These are phyloP conservation scores for Rafetus swinhoei DNA, from an alignment of 2,113 vertebrate species.

Conservation along the genomic window DNA sequence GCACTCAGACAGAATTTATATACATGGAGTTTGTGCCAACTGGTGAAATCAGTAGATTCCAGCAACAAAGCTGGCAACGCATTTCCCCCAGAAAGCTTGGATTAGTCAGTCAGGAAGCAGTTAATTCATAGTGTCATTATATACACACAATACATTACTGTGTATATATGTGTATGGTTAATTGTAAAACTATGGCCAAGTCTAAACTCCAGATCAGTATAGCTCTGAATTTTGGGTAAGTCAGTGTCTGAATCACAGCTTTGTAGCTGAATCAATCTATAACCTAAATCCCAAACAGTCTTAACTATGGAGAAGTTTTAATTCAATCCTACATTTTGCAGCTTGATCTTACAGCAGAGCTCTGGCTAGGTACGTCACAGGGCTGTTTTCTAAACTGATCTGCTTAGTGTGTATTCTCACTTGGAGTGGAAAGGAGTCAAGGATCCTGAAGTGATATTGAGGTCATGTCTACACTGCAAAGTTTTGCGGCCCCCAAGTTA, in stretches of 20 bases:
- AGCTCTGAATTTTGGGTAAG: neutral
- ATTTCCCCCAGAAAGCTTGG: neutral
- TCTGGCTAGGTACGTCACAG: neutral
- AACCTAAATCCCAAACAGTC: neutral
- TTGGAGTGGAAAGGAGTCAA: neutral
- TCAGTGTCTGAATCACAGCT: neutral
- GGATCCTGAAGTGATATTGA: neutral
- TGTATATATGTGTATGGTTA: neutral
- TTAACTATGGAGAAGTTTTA: neutral
- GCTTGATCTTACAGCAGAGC: neutral
- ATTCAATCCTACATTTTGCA: neutral
- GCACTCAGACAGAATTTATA: neutral
- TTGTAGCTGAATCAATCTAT: neutral
- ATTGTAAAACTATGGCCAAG: neutral
- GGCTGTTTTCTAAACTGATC: neutral
- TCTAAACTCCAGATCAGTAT: neutral
- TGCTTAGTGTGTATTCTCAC: neutral
- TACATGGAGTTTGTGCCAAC: neutral
- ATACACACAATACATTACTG: neutral
- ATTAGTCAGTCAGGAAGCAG: neutral
- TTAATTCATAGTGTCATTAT: neutral
- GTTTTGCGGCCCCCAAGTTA: neutral
- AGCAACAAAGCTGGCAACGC: neutral
- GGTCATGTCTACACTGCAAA: neutral
- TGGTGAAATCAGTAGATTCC: neutral